Conservation (phyloP, 2,797 vertebrate species). For the Notoglanidium macrostoma region DNA sequence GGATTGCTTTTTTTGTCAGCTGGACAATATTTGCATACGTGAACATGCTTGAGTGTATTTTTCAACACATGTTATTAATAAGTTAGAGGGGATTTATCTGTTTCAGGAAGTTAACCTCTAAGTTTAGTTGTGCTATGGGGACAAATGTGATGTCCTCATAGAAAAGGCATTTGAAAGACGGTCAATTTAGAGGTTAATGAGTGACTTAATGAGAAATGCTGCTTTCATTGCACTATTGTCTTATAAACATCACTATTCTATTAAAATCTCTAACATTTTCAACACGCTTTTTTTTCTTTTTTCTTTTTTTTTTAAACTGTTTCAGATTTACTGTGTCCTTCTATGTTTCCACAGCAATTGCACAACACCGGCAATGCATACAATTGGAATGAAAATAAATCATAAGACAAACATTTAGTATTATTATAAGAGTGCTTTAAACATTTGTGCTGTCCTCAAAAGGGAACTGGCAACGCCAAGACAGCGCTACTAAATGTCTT, state of each 20-base stretch:
- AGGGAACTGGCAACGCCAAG: slow-evolving; percentile 29
- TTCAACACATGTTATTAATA: slow-evolving; percentile 14
- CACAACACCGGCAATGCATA: slow-evolving; percentile 43
- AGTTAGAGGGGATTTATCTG: not conserved
- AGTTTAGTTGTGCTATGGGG: slow-evolving; percentile 47
- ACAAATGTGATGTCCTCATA: slow-evolving; percentile 15
- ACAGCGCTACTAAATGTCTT: slow-evolving; percentile 28
- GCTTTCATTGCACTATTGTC: slow-evolving; percentile 17
- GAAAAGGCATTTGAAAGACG: slow-evolving; percentile 31
- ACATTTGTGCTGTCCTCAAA: slow-evolving; percentile 40
- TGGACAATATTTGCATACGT: slow-evolving; percentile 50
- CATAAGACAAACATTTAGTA: slow-evolving; percentile 4
- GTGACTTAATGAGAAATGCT: slow-evolving; percentile 12
- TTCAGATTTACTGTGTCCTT: slow-evolving; percentile 9
- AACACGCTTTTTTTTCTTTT: not conserved
- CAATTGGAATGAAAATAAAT: slow-evolving; percentile 4
- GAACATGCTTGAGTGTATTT: slow-evolving; percentile 36
- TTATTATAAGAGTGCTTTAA: slow-evolving; percentile 28
- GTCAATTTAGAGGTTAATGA: slow-evolving; percentile 11
- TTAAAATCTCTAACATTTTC: not conserved
- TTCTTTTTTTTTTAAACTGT: not conserved
- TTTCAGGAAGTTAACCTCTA: slow-evolving; percentile 18
- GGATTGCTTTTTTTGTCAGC: slow-evolving; percentile 55
- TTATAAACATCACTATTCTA: slow-evolving; percentile 8
- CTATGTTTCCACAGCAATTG: slow-evolving; percentile 19